A percentile compares a stretch with the other conserved stretches of the same genome.
These are phyloP conservation scores for Puffinus mauretanicus DNA, from an alignment of 2,113 vertebrate genomes.

Conservation along the genomic window DNA sequence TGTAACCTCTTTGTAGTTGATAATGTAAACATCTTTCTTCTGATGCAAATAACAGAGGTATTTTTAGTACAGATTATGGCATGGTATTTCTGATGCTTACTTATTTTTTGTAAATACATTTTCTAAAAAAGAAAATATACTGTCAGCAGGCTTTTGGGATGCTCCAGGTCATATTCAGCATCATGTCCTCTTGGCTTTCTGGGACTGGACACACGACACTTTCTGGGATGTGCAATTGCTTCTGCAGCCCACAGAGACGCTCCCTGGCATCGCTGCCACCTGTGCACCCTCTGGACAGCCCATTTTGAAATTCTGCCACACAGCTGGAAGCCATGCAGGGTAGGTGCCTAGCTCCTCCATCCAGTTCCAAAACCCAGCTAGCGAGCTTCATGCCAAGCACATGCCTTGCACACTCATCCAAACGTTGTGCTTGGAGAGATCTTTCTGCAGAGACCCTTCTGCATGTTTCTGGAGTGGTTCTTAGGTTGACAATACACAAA, in stretches of 20 bases:
- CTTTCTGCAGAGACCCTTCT: not conserved
- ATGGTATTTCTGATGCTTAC: not conserved
- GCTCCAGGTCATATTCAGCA: not conserved
- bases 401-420: not conserved
- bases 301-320: not conserved
- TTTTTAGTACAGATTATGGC: not conserved
- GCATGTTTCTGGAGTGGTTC: not conserved
- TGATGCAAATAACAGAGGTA: not conserved
- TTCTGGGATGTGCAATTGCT: not conserved
- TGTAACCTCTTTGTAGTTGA: not conserved
- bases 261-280: not conserved
- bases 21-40: not conserved
- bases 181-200: not conserved
- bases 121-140: not conserved
- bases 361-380: not conserved
- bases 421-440: fast-evolving
- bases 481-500: not conserved
- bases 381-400: too few relatives aligned
- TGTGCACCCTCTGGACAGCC: not conserved
- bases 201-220: fast-evolving
- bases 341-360: not conserved
- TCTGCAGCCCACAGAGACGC: not conserved
- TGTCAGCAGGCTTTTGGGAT: not conserved
- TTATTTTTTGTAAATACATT: not conserved
- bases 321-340: not conserved